Percentiles rank a stretch among this genome's conserved stretches.
phyloP scores from a whole-genome alignment of 1,140 invertebrate genomes.

The Aphelinus atriplicis region DNA sequence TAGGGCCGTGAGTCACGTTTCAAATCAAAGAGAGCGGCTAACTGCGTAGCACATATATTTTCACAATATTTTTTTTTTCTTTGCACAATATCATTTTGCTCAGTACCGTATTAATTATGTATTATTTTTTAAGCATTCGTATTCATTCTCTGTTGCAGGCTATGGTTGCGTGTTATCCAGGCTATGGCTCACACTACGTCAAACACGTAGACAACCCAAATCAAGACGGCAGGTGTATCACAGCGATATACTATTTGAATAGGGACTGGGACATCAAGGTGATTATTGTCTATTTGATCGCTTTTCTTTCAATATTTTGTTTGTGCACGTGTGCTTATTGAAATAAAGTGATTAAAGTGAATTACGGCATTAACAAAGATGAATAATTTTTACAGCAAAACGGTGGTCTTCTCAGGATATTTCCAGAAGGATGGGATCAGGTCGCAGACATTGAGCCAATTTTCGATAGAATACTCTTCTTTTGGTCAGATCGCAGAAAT shows the following conservation, averaged over 20 bases:
- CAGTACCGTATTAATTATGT: too few species aligned
- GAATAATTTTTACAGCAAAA: conserved; percentile 63
- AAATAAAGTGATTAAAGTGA: not conserved
- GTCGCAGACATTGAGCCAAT: conserved; percentile 93
- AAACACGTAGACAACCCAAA: conserved; percentile 99
- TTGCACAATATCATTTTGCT: too few species aligned
- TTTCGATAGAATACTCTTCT: conserved; percentile 94
- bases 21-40: too few species aligned
- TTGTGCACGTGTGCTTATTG: not conserved
- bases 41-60: too few species aligned
- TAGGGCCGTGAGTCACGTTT: too few species aligned
- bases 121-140: not conserved
- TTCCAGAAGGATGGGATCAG: conserved; percentile 85
- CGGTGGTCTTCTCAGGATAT: conserved; percentile 85
- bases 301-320: not conserved
- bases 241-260: conserved; percentile 96
- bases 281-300: conserved; percentile 27
- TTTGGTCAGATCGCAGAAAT: conserved; percentile 96
- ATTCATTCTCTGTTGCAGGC: conserved; percentile 72
- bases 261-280: conserved; percentile 87
- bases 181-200: conserved; percentile 90
- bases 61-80: too few species aligned
- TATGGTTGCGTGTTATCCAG: conserved; percentile 97
- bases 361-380: not conserved
- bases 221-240: conserved; percentile 92